Base-by-base conservation (phyloP, 2,113 vertebrate genomes). In the Strix uralensis region DNA sequence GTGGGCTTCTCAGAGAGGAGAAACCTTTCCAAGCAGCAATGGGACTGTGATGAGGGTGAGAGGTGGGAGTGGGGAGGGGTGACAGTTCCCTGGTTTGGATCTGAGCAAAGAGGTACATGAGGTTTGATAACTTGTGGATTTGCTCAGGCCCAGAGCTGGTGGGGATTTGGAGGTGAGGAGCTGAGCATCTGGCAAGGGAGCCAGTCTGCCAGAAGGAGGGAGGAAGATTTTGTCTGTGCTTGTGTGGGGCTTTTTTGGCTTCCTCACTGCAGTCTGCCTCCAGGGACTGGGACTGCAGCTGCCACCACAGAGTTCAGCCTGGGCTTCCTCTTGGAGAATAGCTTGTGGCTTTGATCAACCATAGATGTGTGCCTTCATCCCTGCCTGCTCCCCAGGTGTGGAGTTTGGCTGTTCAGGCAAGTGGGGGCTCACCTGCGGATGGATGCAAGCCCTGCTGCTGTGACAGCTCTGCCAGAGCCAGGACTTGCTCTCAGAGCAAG, bases 261-360 rank as follows among this genome's bases (percentile, higher is more conserved):
- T 90, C 46, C 55, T 93, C 79, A 34, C 44, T 74, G n/a, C 66
- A 94, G 47, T 77, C 67, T 95, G 81, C 51, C 78, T 94, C 47
- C 15, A 80, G 69, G 72, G 69, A 70, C 52, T 75, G 75, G 34
- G 70, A 92, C 51, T 77, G 42, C 63, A 91, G 32, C 65, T 92
- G 51, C 70, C 47, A 81, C 57, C 8, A 0, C 40, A 66, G 52
- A 91, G 32, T 93, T 97, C 87, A 95, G 25, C 70, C 77, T 65
- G 62, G 49, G 46, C 46, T 92, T 72, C 44, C 62, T 88, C 36
- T 72, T 86, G 74, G 36, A 87, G 61, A 84, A 22, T 2, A 58
- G 47, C 25, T 72, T 87, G 70, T 61, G 59, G 34, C 69, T 96
- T 96, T 95, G 55, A 89, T 95, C 69, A 93, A 32, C 82, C 79